These are phyloP conservation scores for Eledona agricola DNA, from an alignment of 2,888 invertebrate species.

Conservation along the genomic window DNA sequence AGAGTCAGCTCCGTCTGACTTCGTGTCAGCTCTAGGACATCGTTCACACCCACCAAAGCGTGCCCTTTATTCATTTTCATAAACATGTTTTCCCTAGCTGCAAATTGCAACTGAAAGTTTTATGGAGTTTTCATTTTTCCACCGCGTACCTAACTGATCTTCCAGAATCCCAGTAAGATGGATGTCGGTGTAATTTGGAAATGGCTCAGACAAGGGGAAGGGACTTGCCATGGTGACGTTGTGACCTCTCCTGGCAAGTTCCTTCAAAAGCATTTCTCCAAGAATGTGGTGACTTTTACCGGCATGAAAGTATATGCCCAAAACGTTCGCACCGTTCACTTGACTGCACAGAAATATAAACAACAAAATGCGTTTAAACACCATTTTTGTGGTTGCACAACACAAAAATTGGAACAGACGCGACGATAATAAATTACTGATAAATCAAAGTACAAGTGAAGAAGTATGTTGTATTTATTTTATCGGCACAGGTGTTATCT, in stretches of 20 bases:
- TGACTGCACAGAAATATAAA: background rate
- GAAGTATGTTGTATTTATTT: too few species aligned
- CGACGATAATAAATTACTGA: too few species aligned
- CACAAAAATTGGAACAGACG: too few species aligned
- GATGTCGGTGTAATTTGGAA: slow-evolving; percentile 47
- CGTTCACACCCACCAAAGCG: slow-evolving; percentile 14
- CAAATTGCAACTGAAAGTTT: too few species aligned
- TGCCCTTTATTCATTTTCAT: slow-evolving; percentile 40
- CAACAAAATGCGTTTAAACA: too few species aligned
- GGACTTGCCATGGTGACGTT: slow-evolving; percentile 65
- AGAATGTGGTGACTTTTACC: slow-evolving; percentile 48
- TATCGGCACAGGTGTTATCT: too few species aligned
- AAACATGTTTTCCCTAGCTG: slow-evolving; percentile 36
- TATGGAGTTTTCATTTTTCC: too few species aligned
- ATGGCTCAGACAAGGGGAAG: slow-evolving; percentile 40
- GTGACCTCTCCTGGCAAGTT: slow-evolving; percentile 65
- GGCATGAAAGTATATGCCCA: slow-evolving; percentile 48
- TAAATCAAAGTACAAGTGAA: too few species aligned
- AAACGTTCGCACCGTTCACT: slow-evolving; percentile 42
- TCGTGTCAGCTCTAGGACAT: slow-evolving; percentile 28
- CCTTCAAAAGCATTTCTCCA: slow-evolving; percentile 60
- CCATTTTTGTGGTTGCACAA: too few species aligned
- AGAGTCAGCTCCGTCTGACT: slow-evolving; percentile 39
- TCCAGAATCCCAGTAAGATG: slow-evolving; percentile 40
- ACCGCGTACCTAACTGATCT: slow-evolving; percentile 39